phyloP scores from a whole-genome alignment of 2,113 vertebrate species.

The Lutjanus erythropterus region DNA sequence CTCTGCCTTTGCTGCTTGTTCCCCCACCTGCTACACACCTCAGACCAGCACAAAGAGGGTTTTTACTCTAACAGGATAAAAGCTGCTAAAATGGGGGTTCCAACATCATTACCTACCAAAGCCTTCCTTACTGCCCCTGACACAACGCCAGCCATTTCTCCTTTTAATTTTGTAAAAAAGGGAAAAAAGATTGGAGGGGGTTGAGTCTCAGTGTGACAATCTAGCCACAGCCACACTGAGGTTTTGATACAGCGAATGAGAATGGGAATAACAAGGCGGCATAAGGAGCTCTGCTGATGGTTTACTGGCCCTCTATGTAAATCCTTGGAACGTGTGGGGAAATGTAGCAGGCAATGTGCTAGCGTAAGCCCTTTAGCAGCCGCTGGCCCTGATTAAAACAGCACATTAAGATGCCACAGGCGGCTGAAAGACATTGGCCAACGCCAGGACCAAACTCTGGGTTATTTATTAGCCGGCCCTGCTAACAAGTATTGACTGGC shows the following conservation, averaged over 20 bases:
- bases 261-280: constrained; percentile 53
- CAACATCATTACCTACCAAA: constrained; percentile 77
- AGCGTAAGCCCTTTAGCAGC: constrained; percentile 68
- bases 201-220: constrained; percentile 45
- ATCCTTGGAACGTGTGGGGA: constrained; percentile 56
- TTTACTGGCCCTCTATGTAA: constrained; percentile 68
- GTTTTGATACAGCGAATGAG: constrained; percentile 52
- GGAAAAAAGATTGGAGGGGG: constrained; percentile 9
- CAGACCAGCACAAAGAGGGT: constrained; percentile 61
- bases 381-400: constrained; percentile 75
- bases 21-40: constrained; percentile 38
- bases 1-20: constrained; percentile 48
- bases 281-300: constrained; percentile 40
- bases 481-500: constrained; percentile 73
- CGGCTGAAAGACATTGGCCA: constrained; percentile 53
- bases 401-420: constrained; percentile 76
- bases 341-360: constrained; percentile 63
- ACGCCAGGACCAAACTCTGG: constrained; percentile 49
- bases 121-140: constrained; percentile 65
- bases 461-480: constrained; percentile 74
- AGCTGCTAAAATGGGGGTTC: constrained; percentile 70
- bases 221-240: constrained; percentile 5
- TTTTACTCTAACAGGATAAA: constrained; percentile 70
- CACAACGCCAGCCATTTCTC: constrained; percentile 64
- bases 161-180: constrained; percentile 68